A percentile compares a stretch with the other conserved stretches of the same genome.
Evolutionary conservation across 2,797 vertebrate species (phyloP).

Genomic region (Erpetoichthys calabaricus): DNA sequence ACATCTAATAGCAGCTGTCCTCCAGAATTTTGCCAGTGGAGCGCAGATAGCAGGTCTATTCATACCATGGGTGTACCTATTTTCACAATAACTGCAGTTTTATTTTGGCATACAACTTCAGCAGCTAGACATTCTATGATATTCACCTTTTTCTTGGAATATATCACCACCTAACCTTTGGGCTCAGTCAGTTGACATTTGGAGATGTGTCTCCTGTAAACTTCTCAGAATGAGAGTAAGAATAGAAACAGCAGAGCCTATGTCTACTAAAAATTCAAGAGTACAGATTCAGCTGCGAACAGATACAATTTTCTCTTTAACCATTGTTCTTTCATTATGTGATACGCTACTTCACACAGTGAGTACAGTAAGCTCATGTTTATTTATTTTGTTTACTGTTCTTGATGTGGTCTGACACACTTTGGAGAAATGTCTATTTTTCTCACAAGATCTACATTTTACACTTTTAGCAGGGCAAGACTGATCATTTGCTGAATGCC

Average conservation of each 20-base stretch:
- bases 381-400: slow-evolving; percentile 2
- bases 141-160: slow-evolving; percentile 9
- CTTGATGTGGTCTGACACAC: background rate
- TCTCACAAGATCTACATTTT: slow-evolving; percentile 4
- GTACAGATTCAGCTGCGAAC: slow-evolving; percentile 1
- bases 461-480: slow-evolving; percentile 4
- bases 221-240: slow-evolving; percentile 7
- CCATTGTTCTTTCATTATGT: slow-evolving; percentile 2
- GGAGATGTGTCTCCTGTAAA: slow-evolving; percentile 4
- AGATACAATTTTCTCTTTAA: slow-evolving; percentile 3
- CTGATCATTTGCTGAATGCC: slow-evolving; percentile 4
- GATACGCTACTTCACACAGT: background rate
- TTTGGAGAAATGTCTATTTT: slow-evolving; percentile 8
- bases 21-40: slow-evolving; percentile 14
- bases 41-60: slow-evolving; percentile 15
- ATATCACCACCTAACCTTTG: slow-evolving; percentile 10
- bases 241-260: slow-evolving; percentile 11
- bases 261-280: slow-evolving; percentile 3
- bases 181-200: slow-evolving; percentile 1
- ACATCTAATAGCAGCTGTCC: slow-evolving; percentile 8
- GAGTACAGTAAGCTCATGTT: slow-evolving; percentile 4
- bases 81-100: slow-evolving; percentile 6
- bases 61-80: slow-evolving; percentile 11
- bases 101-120: slow-evolving; percentile 2
- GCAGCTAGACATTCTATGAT: slow-evolving; percentile 5